A percentile compares a stretch with the other conserved stretches of the same genome.
These are phyloP conservation scores for Valencia hispanica DNA, from an alignment of 2,797 vertebrate species.

Conservation along the genomic window DNA sequence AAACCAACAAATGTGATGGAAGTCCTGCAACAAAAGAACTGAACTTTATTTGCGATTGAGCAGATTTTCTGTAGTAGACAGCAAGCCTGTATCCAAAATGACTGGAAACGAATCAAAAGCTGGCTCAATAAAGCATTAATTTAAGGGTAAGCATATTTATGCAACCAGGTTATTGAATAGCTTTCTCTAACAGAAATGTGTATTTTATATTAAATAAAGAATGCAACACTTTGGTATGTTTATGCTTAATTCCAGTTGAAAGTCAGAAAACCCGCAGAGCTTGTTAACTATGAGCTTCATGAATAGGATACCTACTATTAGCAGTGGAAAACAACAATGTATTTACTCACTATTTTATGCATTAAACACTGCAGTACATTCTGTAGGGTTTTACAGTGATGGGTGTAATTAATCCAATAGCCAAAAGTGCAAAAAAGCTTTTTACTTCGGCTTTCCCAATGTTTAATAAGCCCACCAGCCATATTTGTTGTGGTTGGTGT, in stretches of 20 bases:
- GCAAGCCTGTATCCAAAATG: no score
- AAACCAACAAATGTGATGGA: no score
- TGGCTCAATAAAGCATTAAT: not conserved
- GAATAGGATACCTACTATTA: not conserved
- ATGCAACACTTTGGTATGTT: not conserved
- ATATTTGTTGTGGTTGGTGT: not conserved
- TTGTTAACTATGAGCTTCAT: not conserved
- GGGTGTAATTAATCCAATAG: not conserved
- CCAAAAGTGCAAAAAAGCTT: not conserved
- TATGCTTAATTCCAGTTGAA: not conserved
- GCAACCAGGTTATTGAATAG: not conserved
- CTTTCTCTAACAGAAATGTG: not conserved
- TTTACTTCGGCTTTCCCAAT: not conserved
- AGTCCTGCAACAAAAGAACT: no score
- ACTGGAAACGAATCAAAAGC: not conserved
- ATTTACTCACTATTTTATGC: not conserved
- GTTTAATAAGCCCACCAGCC: not conserved
- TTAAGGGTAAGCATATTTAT: not conserved
- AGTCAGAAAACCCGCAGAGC: not conserved
- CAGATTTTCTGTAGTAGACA: no score
- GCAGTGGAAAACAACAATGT: not conserved
- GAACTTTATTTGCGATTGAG: no score
- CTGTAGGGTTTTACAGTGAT: not conserved
- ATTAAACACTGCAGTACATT: not conserved
- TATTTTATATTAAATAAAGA: not conserved